Evolutionary conservation across 2,797 vertebrate species (phyloP).

Genomic region (Miichthys miiuy): DNA sequence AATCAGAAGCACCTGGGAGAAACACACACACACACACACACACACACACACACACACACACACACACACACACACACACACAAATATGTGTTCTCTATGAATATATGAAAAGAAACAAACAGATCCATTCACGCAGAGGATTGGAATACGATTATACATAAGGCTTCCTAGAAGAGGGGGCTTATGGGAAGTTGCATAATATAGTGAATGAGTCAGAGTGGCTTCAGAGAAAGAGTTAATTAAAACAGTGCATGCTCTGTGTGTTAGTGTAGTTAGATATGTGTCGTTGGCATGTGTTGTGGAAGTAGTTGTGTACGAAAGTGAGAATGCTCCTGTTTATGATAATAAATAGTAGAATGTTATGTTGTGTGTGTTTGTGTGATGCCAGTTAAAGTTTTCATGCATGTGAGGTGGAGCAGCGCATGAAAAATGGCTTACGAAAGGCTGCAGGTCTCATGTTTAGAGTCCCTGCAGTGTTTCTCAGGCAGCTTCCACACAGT

Average conservation of each 20-base stretch:
- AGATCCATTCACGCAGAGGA: slow-evolving; percentile 20
- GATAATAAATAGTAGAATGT: neutral
- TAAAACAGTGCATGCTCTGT: slow-evolving; percentile 17
- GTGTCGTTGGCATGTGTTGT: neutral
- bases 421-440: neutral
- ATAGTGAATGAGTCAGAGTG: slow-evolving; percentile 34
- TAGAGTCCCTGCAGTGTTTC: neutral
- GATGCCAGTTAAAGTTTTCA: neutral
- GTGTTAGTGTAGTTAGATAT: neutral
- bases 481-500: neutral
- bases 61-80: no score
- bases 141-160: slow-evolving; percentile 10
- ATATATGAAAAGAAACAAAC: slow-evolving; percentile 15
- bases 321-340: neutral
- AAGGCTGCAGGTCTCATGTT: slow-evolving; percentile 13
- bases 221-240: slow-evolving; percentile 27
- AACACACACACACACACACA: neutral
- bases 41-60: no score
- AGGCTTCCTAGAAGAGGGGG: slow-evolving; percentile 15
- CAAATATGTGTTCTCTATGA: neutral
- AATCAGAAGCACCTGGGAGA: neutral
- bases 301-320: neutral
- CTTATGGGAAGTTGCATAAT: slow-evolving; percentile 45
- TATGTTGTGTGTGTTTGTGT: neutral
- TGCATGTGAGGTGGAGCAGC: neutral